Base-by-base conservation (phyloP, 2,797 vertebrate genomes). In the Salmo trutta region DNA sequence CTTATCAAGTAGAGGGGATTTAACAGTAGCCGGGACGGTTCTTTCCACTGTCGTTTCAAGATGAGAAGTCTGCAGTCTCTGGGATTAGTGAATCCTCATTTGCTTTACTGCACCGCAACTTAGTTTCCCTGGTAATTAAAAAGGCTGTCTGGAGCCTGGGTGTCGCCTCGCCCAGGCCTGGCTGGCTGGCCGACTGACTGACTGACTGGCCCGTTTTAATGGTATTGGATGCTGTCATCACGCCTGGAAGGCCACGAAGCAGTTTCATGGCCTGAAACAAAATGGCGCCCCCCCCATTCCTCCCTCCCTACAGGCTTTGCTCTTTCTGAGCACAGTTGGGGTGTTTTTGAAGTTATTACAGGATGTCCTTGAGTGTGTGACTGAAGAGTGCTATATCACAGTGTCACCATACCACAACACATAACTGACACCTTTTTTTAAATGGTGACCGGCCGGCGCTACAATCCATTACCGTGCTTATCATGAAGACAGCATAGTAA, bases 51-150 rank as follows among this genome's bases (percentile, higher is more conserved):
- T 36, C 33, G 59, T 77, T 71, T 41, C 83, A 82, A 79, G 77
- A 41, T 33, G 52, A 76, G 76, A 82, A 66, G 62, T 33, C 31
- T 33, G 31, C 31, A 33, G 5, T 67, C 86, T 84, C 59, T 75
- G 84, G 86, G 86, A 87, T 87, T 83, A 86, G 74, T 73, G 64
- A 52, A 70, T 75, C 77, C 73, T 78, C 8, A 66, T 86, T 88
- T 84, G 77, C 83, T 84, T 82, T 85, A 83, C 29, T 36, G 83
- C 73, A 52, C 77, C 62, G 67, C 84, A 81, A 87, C 81, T 83
- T 83, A 81, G 85, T 87, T 83, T 82, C 84, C 87, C 65, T 84
- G 77, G 83, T 92, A 90, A 92, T 91, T 90, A 89, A 90, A 91
- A 91, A 74, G 79, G 68, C 80, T 75, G 84, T 81, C 82, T 86